Evolutionary conservation across 1,140 invertebrate genomes (phyloP), one percentile per base, ranked within the genome.

Genomic region (Bombus turneri): DNA sequence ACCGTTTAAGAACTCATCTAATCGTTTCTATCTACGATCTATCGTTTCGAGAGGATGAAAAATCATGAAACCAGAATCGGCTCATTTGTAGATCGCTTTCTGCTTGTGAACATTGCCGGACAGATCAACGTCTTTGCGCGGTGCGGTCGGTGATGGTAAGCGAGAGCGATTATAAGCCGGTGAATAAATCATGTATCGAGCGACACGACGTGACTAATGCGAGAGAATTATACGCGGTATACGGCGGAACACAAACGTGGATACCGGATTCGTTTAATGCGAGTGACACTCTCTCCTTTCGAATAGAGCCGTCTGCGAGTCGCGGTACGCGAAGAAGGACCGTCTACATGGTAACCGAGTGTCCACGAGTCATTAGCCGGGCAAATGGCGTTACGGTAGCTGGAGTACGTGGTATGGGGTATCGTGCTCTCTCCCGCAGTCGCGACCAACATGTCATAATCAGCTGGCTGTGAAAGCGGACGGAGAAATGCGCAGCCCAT

Each of bases 391-490:
- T 94, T 94, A 93, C 94, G 93, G 92, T 94, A 91, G 86, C 93
- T 92, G 91, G 91, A 94, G 91, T 92, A 92, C 93, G 91, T 92
- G 91, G 92, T 92, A 93, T 94, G 93, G 86, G 90, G 81, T 84
- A 64, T 87, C 74, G 74, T 53, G 75, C 57, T 77, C 76, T 87
- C 31, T 64, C 3, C 37, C 86, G 86, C 91, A 94, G 91, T 93
- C 93, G 93, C 90, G 91, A 92, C 91, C 90, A 92, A 94, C 94
- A 92, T 94, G 93, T 95, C 94, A 95, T 94, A 95, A 95, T 95
- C 94, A 95, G 94, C 94, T 94, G 92, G 91, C 93, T 93, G 93
- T 94, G 93, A 94, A 94, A 94, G 93, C 93, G 91, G 93, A 95
- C 94, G 86, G 88, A 92, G 93, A 94, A 94, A 94, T 92, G 93